Evolutionary conservation across 2,113 vertebrate species (phyloP).

Genomic region (Aleadryas rufinucha): DNA sequence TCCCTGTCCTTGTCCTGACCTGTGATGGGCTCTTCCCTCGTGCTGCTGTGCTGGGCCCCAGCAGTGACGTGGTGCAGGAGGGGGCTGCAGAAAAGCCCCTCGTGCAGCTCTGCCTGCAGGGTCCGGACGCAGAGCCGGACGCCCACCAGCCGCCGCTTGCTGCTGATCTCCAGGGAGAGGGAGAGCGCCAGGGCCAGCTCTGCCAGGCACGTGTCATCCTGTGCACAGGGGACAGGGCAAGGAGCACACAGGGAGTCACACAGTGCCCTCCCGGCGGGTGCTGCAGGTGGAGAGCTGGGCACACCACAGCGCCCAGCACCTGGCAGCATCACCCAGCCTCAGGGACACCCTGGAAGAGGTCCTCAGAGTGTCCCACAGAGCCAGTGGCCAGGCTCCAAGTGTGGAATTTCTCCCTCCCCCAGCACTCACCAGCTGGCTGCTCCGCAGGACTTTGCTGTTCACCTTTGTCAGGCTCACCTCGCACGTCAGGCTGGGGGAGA

Average conservation of each 20-base stretch:
- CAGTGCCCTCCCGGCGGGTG: fast-evolving
- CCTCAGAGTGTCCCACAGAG: neutral
- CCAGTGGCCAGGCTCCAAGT: fast-evolving
- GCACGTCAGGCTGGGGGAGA: conserved; percentile 77
- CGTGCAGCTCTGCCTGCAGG: conserved; percentile 88
- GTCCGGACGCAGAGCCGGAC: conserved; percentile 76
- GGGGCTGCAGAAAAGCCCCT: conserved; percentile 88
- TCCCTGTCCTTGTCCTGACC: neutral
- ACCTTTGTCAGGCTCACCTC: conserved; percentile 86
- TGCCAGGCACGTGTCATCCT: conserved; percentile 89
- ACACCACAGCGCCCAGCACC: neutral
- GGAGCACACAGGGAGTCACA: neutral
- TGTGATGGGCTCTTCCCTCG: neutral
- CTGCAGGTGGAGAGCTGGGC: neutral
- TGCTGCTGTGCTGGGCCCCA: neutral
- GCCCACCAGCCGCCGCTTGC: conserved; percentile 73
- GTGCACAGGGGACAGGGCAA: neutral
- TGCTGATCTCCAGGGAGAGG: conserved; percentile 82
- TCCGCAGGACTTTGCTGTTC: conserved; percentile 94
- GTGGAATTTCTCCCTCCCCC: neutral
- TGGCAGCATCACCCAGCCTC: neutral
- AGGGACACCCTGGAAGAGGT: neutral
- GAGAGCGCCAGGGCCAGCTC: conserved; percentile 86
- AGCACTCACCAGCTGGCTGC: conserved; percentile 87
- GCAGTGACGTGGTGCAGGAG: conserved; percentile 59